These are phyloP conservation scores for Myotis pilosus DNA, from an alignment of 2,797 vertebrate genomes.

Conservation along the genomic window DNA sequence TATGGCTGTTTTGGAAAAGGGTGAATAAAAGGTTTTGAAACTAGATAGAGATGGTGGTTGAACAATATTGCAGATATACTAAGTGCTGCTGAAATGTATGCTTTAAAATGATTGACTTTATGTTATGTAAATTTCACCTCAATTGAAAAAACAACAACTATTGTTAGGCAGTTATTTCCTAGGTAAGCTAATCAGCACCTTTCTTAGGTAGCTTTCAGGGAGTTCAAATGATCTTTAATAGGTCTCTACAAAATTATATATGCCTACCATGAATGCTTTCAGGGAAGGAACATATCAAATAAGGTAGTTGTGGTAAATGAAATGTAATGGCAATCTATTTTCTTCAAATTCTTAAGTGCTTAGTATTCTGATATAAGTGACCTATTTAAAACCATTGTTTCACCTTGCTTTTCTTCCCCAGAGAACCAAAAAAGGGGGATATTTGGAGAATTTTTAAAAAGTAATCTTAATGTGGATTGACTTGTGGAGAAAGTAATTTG, in stretches of 20 bases:
- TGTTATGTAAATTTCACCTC: neutral
- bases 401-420: neutral
- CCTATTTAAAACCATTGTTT: neutral
- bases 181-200: neutral
- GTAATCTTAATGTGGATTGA: neutral
- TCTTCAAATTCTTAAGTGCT: neutral
- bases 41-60: no score
- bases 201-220: neutral
- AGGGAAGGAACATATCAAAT: neutral
- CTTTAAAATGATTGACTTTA: no score
- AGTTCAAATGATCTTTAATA: neutral
- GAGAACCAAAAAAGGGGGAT: neutral
- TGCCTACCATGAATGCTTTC: neutral
- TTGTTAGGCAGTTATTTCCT: neutral
- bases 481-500: neutral
- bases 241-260: neutral
- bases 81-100: no score
- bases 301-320: neutral
- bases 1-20: neutral
- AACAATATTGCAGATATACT: no score
- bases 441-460: neutral
- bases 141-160: neutral
- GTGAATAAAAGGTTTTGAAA: neutral
- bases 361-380: neutral
- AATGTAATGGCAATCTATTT: neutral